These are phyloP conservation scores for Cynoglossus semilaevis DNA, from an alignment of 2,113 vertebrate genomes.

Conservation along the genomic window DNA sequence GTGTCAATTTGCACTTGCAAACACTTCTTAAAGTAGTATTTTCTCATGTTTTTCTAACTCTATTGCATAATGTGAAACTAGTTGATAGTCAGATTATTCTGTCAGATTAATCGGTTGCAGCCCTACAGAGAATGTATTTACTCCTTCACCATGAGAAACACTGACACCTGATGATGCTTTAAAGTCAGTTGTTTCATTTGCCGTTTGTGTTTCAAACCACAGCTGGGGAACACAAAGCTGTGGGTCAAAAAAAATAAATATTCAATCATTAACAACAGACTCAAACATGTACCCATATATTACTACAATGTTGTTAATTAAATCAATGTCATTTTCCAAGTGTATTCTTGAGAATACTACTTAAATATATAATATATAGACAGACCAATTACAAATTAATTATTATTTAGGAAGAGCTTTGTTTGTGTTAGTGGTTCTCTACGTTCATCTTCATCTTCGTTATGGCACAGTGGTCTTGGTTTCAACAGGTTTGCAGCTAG, in stretches of 20 bases:
- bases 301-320: slow-evolving; percentile 51
- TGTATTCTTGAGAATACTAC: slow-evolving; percentile 48
- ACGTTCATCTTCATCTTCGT: slow-evolving; percentile 42
- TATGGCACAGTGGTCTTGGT: slow-evolving; percentile 65
- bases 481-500: slow-evolving; percentile 20
- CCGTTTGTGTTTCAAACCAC: too few species aligned
- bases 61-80: too few species aligned
- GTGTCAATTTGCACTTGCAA: too few species aligned
- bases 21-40: too few species aligned
- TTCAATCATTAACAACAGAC: slow-evolving; percentile 51
- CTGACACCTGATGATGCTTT: too few species aligned
- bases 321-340: slow-evolving; percentile 36
- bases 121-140: too few species aligned
- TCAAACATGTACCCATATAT: slow-evolving; percentile 53
- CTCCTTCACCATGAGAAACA: too few species aligned
- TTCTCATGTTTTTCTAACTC: too few species aligned
- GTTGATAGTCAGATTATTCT: too few species aligned
- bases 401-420: slow-evolving; percentile 47
- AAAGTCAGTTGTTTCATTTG: too few species aligned
- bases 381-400: slow-evolving; percentile 48
- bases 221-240: slow-evolving; percentile 2
- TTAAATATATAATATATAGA: slow-evolving; percentile 65
- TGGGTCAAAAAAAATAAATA: slow-evolving; percentile 32
- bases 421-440: slow-evolving; percentile 54
- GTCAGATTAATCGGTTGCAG: too few species aligned